phyloP scores from a whole-genome alignment of 2,888 invertebrate species.

The Tanytarsus gracilentus region DNA sequence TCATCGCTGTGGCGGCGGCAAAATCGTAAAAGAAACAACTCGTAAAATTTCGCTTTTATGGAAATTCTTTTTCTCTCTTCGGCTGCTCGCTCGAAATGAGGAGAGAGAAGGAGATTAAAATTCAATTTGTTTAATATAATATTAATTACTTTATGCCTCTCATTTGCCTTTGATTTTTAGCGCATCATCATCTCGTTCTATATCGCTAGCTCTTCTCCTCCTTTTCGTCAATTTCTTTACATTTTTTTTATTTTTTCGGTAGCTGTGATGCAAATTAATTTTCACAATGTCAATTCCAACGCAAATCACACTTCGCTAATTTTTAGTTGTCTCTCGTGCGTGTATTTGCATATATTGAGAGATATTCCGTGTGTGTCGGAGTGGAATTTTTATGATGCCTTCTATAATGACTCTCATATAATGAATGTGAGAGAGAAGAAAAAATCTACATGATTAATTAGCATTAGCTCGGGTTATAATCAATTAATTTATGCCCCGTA shows the following conservation, averaged over 20 bases:
- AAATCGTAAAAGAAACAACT: slow-evolving; percentile 16
- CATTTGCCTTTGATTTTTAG: not conserved
- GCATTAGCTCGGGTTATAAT: slow-evolving; percentile 26
- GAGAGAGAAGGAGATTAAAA: slow-evolving; percentile 23
- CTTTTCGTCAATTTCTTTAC: not conserved
- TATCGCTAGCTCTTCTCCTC: not conserved
- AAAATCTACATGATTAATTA: slow-evolving; percentile 29
- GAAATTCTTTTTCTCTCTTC: slow-evolving; percentile 12
- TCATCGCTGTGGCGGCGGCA: slow-evolving; percentile 1
- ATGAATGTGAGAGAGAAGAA: not conserved
- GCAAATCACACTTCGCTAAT: too few species aligned
- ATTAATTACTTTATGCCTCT: slow-evolving; percentile 27
- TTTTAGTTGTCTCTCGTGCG: too few species aligned
- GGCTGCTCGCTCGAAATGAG: not conserved
- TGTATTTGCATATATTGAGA: too few species aligned
- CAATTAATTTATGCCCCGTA: slow-evolving; percentile 29
- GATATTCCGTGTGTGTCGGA: too few species aligned
- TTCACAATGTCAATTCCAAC: too few species aligned
- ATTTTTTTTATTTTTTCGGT: not conserved
- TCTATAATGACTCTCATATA: slow-evolving; percentile 2
- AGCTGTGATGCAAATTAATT: too few species aligned
- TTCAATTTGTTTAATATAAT: slow-evolving; percentile 29
- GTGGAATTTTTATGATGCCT: slow-evolving; percentile 22
- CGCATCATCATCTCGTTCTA: not conserved
- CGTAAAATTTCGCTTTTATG: slow-evolving; percentile 25